Base-by-base conservation (phyloP, 2,888 invertebrate species). In the Nemurella pictetii region DNA sequence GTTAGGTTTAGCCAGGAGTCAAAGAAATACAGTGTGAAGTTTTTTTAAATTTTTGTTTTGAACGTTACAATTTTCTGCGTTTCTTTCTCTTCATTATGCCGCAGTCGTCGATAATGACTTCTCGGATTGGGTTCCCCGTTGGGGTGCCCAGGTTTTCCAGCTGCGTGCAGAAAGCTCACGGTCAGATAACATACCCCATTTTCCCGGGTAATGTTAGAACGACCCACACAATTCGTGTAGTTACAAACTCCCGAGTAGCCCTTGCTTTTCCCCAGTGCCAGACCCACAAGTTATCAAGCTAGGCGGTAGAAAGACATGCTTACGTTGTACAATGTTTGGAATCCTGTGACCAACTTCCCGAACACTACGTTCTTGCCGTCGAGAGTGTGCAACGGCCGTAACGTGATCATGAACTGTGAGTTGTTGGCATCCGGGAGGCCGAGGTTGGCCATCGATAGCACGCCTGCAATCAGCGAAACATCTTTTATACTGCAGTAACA, bases 401-500 rank as follows among this genome's bases (percentile, higher is more conserved):
- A 93, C 35, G 93, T 92, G 30, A 93, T 91, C 88, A 93, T 93
- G 88, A 93, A 93, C 87, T 92, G 92, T 0, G 93, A 93, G 84
- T 90, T 90, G 77, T 92, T 91, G 85, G 90, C 91, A 86, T 91
- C 90, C 84, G 90, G 90, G 0, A 90, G 89, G 26, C 91, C 55
- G 72, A 28, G 27, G 29, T 27, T 91, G 30, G 89, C 91, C 91
- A 92, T 93, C 0, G 93, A 93, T 75, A 93, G 85, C 0, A 93
- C 91, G 83, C 91, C 90, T 90, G 86, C 77, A 87, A 55, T 12
- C 55, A 86, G n/a, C n/a, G n/a, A n/a, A n/a, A n/a, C n/a, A n/a
- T n/a, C n/a, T n/a, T n/a, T n/a, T n/a, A n/a, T n/a, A n/a, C n/a
- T n/a, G n/a, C n/a, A n/a, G n/a, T n/a, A n/a, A n/a, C n/a, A n/a